Conservation (phyloP, 2,888 invertebrate genomes). For the Mallateleia sp. region DNA sequence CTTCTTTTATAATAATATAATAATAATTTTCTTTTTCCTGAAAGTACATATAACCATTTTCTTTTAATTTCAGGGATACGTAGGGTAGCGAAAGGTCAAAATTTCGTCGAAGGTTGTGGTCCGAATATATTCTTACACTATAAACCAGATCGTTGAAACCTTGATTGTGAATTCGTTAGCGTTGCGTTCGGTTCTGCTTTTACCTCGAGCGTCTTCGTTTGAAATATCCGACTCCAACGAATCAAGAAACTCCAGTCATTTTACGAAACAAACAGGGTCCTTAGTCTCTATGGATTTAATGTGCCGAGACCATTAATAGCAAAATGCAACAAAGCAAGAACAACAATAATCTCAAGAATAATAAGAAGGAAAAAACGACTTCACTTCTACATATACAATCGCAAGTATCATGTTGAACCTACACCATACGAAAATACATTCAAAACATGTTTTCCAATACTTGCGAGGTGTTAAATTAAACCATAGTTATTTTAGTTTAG, state of each 20-base stretch:
- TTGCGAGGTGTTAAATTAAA: constrained; percentile 46
- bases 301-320: constrained; percentile 10
- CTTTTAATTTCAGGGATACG: constrained; percentile 87
- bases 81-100: constrained; percentile 88
- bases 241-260: constrained; percentile 57
- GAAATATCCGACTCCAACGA: constrained; percentile 53
- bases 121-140: constrained; percentile 87
- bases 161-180: constrained; percentile 77
- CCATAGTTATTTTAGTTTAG: constrained; percentile 69
- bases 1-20: no score
- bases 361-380: constrained; percentile 8
- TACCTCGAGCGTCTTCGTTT: constrained; percentile 71
- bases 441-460: constrained; percentile 45
- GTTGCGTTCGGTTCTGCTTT: constrained; percentile 53
- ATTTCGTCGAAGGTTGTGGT: constrained; percentile 88
- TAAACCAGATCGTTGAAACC: constrained; percentile 82
- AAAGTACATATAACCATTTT: no score
- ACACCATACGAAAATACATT: not conserved
- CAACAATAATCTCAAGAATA: no score
- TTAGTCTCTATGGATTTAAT: constrained; percentile 66
- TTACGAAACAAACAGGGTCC: constrained; percentile 64
- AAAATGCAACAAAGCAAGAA: no score
- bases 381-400: not conserved
- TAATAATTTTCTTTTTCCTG: no score
- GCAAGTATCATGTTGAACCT: constrained; percentile 10